Evolutionary conservation across 1,140 invertebrate genomes (phyloP).

Genomic region (Pemphigus obesinymphae): DNA sequence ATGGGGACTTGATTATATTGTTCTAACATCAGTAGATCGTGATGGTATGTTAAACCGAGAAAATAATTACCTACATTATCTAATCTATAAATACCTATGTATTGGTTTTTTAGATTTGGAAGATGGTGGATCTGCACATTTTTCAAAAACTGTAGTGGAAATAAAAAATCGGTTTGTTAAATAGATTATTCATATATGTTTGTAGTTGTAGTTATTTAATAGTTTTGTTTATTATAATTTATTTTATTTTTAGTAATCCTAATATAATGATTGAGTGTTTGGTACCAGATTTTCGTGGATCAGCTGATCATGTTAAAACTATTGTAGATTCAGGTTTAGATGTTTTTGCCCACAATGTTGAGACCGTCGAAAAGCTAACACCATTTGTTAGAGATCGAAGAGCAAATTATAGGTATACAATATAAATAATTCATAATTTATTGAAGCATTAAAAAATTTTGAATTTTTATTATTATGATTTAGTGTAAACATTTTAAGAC

Average conservation of each 20-base stretch:
- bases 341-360: constrained; percentile 96
- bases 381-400: constrained; percentile 89
- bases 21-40: constrained; percentile 95
- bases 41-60: constrained; percentile 63
- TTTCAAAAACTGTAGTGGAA: constrained; percentile 83
- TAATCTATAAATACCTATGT: constrained; percentile 18
- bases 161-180: constrained; percentile 62
- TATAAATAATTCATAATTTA: not conserved
- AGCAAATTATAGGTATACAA: constrained; percentile 61
- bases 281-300: constrained; percentile 91
- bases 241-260: constrained; percentile 60
- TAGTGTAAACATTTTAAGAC: too few relatives aligned
- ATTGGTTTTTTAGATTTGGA: constrained; percentile 64
- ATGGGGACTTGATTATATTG: constrained; percentile 97
- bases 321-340: constrained; percentile 82
- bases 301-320: constrained; percentile 66
- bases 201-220: too few relatives aligned
- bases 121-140: constrained; percentile 87
- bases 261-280: constrained; percentile 93
- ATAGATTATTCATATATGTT: not conserved
- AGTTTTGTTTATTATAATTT: not conserved
- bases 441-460: not conserved
- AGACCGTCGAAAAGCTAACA: constrained; percentile 85
- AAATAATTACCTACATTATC: not conserved
- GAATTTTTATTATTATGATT: too few relatives aligned